These are phyloP conservation scores for Masticophis lateralis DNA, from an alignment of 2,797 vertebrate species.

Conservation along the genomic window DNA sequence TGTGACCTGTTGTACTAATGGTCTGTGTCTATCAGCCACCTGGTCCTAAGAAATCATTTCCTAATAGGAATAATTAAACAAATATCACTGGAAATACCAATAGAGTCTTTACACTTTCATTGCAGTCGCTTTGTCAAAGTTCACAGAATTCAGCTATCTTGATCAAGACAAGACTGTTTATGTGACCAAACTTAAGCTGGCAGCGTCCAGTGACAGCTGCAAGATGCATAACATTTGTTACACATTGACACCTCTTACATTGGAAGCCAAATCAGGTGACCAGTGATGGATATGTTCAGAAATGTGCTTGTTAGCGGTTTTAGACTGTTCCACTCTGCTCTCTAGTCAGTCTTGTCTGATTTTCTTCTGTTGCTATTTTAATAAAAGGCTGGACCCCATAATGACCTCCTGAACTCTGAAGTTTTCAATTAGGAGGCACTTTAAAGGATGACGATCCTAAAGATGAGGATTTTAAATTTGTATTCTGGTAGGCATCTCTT, in stretches of 20 bases:
- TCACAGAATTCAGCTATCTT: background rate
- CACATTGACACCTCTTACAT: background rate
- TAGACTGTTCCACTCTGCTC: background rate
- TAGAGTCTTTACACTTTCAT: background rate
- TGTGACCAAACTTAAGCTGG: background rate
- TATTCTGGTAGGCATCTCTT: background rate
- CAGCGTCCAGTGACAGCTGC: background rate
- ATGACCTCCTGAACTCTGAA: background rate
- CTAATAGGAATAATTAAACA: slow-evolving; percentile 48
- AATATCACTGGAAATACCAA: background rate
- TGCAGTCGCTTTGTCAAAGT: slow-evolving; percentile 6
- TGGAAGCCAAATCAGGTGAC: background rate
- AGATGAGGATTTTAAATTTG: background rate
- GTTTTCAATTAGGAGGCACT: background rate
- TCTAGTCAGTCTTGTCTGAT: background rate
- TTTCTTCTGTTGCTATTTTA: background rate
- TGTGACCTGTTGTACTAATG: slow-evolving; percentile 31
- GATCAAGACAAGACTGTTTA: background rate
- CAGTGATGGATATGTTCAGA: background rate
- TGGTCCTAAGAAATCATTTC: slow-evolving; percentile 25
- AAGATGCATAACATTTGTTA: background rate
- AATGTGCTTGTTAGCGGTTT: background rate
- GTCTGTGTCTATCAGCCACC: background rate
- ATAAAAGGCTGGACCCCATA: background rate
- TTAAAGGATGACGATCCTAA: background rate